Evolutionary conservation across 1,140 invertebrate genomes (phyloP), one percentile per base, ranked within the genome.

Genomic region (Drosophila tristis): DNA sequence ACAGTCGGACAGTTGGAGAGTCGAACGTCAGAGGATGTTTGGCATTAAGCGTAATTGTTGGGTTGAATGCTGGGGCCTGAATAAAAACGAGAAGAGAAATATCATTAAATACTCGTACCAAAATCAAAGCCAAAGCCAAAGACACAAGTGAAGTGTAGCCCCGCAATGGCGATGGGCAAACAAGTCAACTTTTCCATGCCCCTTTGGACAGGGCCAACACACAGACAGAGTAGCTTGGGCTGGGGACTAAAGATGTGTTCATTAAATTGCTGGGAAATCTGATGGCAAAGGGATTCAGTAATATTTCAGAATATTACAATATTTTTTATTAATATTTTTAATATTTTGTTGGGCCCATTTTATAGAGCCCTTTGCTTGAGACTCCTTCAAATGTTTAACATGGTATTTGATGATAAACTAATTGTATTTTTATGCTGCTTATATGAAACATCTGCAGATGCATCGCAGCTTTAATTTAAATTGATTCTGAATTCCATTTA

Each of bases 1-100:
- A 66, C 70, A 63, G 39, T 26, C 7, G 35, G 48, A 62, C 45
- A 48, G 53, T 43, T 44, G 53, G 35, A 29, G 20, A 54, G 35
- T 49, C 55, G 42, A 31, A 57, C 48, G 29, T 65, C 80, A 82
- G 80, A 87, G 82, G 82, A 87, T 87, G 82, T 87, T 87, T 87
- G 84, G 84, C 79, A 87, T 87, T 87, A 87, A 87, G 76, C 79
- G 84, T 87, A 87, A 87, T 87, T 87, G 84, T 80, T 87, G 79
- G 76, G 50, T 89, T 73, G 35, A 39, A 39, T 39, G 79, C 84
- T 76, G 45, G 23, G 62, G 62, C 62, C 68, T 39, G 26, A 67
- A 67, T 35, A 51, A 62, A 44, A 64, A 49, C 44, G 45, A 49
- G 53, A 47, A 71, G 54, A 61, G 51, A 74, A 86, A 78, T 81